Evolutionary conservation across 2,888 invertebrate genomes (phyloP).

Genomic region (Eupithecia tripunctaria): DNA sequence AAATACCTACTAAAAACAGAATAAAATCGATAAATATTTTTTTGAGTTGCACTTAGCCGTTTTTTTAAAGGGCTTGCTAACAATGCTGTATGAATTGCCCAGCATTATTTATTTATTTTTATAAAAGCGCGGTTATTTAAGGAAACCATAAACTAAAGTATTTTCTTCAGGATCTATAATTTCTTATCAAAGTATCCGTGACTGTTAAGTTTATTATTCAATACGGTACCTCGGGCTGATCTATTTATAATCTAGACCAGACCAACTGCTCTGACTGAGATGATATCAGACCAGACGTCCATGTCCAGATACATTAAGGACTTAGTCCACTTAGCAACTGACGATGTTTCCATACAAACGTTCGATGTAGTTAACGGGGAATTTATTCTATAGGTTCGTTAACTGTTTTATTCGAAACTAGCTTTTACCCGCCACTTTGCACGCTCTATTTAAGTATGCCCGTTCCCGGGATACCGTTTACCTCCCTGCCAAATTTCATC

Average conservation of each 20-base stretch:
- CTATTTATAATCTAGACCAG: slow-evolving; percentile 19
- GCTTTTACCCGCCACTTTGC: too few relatives aligned
- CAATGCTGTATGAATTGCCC: too few relatives aligned
- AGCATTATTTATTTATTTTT: too few relatives aligned
- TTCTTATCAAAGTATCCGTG: neutral
- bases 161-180: neutral
- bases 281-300: slow-evolving; percentile 25
- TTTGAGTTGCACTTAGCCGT: too few relatives aligned
- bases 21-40: too few relatives aligned
- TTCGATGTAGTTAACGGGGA: neutral
- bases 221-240: slow-evolving; percentile 15
- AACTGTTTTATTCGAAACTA: neutral
- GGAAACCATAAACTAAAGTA: neutral
- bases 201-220: slow-evolving; percentile 1
- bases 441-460: too few relatives aligned
- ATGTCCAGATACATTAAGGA: slow-evolving; percentile 18
- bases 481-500: too few relatives aligned
- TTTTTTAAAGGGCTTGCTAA: too few relatives aligned
- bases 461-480: too few relatives aligned
- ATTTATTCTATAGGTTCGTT: neutral
- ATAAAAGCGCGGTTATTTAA: neutral
- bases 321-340: neutral
- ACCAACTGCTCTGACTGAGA: slow-evolving; percentile 8
- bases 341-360: slow-evolving; percentile 1
- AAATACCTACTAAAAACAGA: too few relatives aligned